phyloP scores from a whole-genome alignment of 1,140 invertebrate species.

The Limonius californicus region DNA sequence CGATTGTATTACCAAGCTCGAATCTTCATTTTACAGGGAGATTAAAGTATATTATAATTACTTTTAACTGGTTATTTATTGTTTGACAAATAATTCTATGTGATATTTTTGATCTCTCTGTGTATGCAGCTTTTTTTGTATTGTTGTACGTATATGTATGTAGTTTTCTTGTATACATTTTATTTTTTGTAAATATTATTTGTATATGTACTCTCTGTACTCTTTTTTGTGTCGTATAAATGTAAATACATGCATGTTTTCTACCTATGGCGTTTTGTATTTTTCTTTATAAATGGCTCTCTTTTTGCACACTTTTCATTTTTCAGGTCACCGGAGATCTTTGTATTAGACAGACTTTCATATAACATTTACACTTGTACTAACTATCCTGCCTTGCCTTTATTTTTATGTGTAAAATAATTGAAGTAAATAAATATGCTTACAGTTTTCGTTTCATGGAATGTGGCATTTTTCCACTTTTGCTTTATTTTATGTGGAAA shows the following conservation, averaged over 20 bases:
- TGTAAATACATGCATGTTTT: conserved; percentile 36
- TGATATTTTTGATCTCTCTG: too few relatives aligned
- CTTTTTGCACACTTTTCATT: conserved; percentile 45
- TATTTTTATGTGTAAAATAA: conserved; percentile 3
- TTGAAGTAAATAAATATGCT: background rate
- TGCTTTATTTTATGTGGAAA: too few relatives aligned
- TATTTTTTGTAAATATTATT: conserved; percentile 17
- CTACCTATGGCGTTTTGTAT: conserved; percentile 33
- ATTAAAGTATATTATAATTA: too few relatives aligned
- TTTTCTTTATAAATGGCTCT: conserved; percentile 22
- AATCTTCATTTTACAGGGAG: too few relatives aligned
- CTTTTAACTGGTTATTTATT: too few relatives aligned
- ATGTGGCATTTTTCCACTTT: conserved; percentile 4
- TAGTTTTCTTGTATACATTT: conserved; percentile 6
- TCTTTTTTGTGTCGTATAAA: conserved; percentile 28
- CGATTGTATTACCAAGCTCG: too few relatives aligned
- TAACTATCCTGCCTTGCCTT: conserved; percentile 16
- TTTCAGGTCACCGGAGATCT: conserved; percentile 57
- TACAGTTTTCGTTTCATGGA: conserved; percentile 17
- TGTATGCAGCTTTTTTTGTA: too few relatives aligned
- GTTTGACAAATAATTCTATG: too few relatives aligned
- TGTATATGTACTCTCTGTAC: conserved; percentile 23
- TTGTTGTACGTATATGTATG: background rate
- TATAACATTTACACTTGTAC: background rate
- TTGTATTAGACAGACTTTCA: conserved; percentile 51